Base-by-base conservation (phyloP, 1,140 invertebrate genomes). In the Cephus cinctus region DNA sequence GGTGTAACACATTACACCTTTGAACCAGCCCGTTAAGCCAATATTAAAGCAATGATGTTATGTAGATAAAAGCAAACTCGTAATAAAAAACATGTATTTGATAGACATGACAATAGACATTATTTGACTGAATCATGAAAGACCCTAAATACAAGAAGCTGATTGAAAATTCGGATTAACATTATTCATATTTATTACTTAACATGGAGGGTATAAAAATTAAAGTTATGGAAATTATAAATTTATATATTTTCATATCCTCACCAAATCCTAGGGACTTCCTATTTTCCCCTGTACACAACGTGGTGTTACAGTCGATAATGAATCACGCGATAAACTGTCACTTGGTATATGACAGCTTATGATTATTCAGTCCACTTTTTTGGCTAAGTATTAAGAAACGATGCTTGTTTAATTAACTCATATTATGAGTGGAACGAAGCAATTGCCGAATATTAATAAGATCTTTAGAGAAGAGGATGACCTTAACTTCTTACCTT, bases 381-480 rank as follows among this genome's bases (percentile, higher is more conserved):
- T 19, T 45, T 18, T 27, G 23, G 14, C 25, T 35, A 23, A 25
- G 12, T 21, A 19, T 21, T 9, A 45, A 23, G 5, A 9, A 42
- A 3, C 3, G 15, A 27, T 42, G 11, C 23, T 12, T 14, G 14
- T 3, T 43, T 23, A 30, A 32, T 23, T 44, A 31, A 35, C 3
- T 9, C 11, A 9, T 22, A 58, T 31, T 14, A 69, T 69, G 66
- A 64, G 44, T 47, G 27, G 56, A 22, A 52, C 49, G 18, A 62
- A 51, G 47, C 57, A 65, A 19, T 31, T 66, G 14, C 57, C 61
- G 19, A 65, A 65, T 56, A 41, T 67, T 0, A 61, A 67, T 27
- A 70, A 69, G 48, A 57, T 70, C 27, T 64, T 70, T 22, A 58
- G 59, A 20, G 63, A 67, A 19, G 66, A 69, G 2, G 67, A 69